Evolutionary conservation across 2,888 invertebrate species (phyloP).

Genomic region (Dendrolimus houi): DNA sequence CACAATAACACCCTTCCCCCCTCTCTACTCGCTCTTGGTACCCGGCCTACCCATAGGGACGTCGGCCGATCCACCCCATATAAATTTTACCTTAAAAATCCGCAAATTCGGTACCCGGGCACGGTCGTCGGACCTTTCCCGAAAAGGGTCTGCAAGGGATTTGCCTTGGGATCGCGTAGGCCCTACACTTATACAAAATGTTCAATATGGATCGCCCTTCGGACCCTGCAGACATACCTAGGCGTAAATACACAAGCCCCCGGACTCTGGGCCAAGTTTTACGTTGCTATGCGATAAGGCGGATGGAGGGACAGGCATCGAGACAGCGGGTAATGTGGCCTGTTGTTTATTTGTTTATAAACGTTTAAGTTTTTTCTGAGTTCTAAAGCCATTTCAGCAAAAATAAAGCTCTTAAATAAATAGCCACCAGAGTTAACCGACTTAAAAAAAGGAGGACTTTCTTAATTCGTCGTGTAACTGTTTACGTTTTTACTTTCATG

Average conservation of each 20-base stretch:
- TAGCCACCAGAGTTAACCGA: too few species aligned
- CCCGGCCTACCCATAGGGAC: constrained; percentile 11
- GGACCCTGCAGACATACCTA: constrained; percentile 55
- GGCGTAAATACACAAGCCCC: constrained; percentile 10
- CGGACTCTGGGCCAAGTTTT: background rate
- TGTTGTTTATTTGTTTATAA: too few species aligned
- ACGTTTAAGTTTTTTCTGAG: too few species aligned
- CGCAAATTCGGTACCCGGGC: constrained; percentile 69
- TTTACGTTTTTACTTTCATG: too few species aligned
- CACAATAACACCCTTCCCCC: background rate
- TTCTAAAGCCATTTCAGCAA: too few species aligned
- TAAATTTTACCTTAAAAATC: constrained; percentile 77
- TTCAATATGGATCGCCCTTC: constrained; percentile 62
- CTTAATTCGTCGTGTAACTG: too few species aligned
- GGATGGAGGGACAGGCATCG: too few species aligned
- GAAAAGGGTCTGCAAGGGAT: constrained; percentile 71
- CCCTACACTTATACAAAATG: constrained; percentile 75
- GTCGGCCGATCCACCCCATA: constrained; percentile 42
- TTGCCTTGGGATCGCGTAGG: constrained; percentile 67
- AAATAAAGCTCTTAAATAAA: too few species aligned
- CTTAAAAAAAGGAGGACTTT: too few species aligned
- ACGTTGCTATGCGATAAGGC: background rate
- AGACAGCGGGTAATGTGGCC: too few species aligned
- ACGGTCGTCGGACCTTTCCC: constrained; percentile 64
- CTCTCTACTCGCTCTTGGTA: background rate